Conservation (phyloP, 2,797 vertebrate genomes). For the Alosa sapidissima region DNA sequence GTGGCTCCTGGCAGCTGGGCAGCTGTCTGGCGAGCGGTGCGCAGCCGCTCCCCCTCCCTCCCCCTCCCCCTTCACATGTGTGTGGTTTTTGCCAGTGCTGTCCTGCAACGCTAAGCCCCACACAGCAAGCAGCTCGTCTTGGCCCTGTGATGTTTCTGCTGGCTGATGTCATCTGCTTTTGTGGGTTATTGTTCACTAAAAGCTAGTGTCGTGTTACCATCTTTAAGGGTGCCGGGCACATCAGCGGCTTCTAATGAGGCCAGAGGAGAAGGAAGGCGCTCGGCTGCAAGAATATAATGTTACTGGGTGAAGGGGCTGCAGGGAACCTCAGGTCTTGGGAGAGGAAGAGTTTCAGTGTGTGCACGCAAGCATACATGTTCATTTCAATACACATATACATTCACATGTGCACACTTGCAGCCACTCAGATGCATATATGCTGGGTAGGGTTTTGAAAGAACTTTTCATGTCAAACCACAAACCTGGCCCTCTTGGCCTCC, state of each 20-base stretch:
- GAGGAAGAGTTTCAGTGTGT: conserved; percentile 10
- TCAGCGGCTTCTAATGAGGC: conserved; percentile 1
- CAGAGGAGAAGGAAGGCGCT: neutral
- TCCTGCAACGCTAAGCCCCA: conserved; percentile 9
- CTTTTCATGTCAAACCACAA: conserved; percentile 66
- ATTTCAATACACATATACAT: conserved; percentile 29
- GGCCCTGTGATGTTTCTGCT: conserved; percentile 62
- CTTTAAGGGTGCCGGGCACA: conserved; percentile 23
- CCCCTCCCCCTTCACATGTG: neutral
- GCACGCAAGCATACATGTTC: conserved; percentile 7
- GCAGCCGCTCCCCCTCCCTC: neutral
- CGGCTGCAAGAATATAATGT: conserved; percentile 24
- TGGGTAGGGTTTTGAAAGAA: conserved; percentile 41
- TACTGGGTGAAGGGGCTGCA: conserved; percentile 23
- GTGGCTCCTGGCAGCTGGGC: conserved; percentile 15
- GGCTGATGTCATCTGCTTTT: conserved; percentile 27
- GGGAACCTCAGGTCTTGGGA: conserved; percentile 10
- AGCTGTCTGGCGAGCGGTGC: neutral
- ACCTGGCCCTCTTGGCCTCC: conserved; percentile 62
- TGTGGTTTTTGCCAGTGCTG: conserved; percentile 9
- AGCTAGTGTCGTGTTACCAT: conserved; percentile 27
- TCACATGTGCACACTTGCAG: conserved; percentile 40
- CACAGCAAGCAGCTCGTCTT: conserved; percentile 49
- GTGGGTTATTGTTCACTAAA: conserved; percentile 31
- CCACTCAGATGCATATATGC: conserved; percentile 37